Evolutionary conservation across 2,797 vertebrate species (phyloP), one percentile per base, ranked within the genome.

Genomic region (Siniperca obscura): DNA sequence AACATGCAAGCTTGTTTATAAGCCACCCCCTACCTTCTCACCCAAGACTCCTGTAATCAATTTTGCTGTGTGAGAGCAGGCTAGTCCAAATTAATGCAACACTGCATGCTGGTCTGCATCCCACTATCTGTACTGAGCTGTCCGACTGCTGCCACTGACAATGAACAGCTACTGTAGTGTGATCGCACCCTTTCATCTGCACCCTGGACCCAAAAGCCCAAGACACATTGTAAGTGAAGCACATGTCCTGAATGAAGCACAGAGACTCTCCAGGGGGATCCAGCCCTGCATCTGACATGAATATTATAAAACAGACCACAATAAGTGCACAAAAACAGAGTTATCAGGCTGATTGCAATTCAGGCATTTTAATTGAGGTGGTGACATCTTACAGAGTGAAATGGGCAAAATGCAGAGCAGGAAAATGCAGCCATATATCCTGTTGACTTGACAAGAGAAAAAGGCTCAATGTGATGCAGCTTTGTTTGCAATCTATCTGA

Each of bases 11-110:
- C 83, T 78, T 82, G 72, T 86, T 90, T 80, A 70, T 86, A 81
- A 90, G 64, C 25, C 48, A 8, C 76, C 38, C 56, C 61, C 22
- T 53, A 66, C 70, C 66, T 77, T 65, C 79, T 52, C 72, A 77
- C 44, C 76, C 85, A 84, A 85, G 83, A 81, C 83, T 50, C 1
- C 78, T 69, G 79, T 74, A 78, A 94, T 94, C 89, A 90, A 90
- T 94, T 89, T 74, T 81, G 72, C 82, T 66, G 30, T 56, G 61
- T 52, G 34, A 48, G 59, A 87, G 52, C 44, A 46, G 50, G n/a
- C 16, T 42, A 12, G 19, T 21, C 67, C 55, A 70, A 80, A 77
- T 81, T 36, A 76, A 86, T 71, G 50, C 82, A 86, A 74, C 65
- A 1, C 70, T 30, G 77, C 60, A 50, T 56, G 60, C 67, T 67